Evolutionary conservation across 2,113 vertebrate species (phyloP).

Genomic region (Tichodroma muraria): DNA sequence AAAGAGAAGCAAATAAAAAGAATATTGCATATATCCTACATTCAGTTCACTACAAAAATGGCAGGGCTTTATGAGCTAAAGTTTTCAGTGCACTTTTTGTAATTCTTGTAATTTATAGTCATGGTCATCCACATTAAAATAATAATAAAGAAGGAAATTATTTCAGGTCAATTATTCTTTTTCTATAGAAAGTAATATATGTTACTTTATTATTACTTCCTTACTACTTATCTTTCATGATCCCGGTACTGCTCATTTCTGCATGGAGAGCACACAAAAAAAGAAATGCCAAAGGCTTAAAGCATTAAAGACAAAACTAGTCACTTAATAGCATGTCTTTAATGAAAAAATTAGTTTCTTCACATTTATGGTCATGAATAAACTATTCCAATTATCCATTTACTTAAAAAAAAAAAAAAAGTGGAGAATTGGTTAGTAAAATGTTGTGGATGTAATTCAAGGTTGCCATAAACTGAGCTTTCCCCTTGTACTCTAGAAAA

Average conservation of each 20-base stretch:
- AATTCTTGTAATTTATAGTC: background rate
- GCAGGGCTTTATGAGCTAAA: background rate
- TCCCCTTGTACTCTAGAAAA: fast-evolving
- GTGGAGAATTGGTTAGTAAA: background rate
- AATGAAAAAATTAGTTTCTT: background rate
- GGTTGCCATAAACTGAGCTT: background rate
- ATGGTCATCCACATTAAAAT: background rate
- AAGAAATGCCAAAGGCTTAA: background rate
- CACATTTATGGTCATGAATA: background rate
- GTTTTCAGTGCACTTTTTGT: background rate
- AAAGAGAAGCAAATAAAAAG: background rate
- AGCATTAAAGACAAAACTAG: background rate
- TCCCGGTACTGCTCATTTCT: background rate
- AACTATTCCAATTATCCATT: background rate
- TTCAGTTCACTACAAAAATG: background rate
- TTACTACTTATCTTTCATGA: background rate
- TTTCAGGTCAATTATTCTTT: background rate
- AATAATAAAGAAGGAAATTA: background rate
- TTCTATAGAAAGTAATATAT: background rate
- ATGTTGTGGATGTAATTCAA: background rate
- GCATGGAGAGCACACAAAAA: background rate
- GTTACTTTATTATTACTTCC: background rate
- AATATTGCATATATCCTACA: background rate
- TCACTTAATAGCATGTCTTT: background rate
- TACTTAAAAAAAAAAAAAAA: background rate